Conservation (phyloP, 2,113 vertebrate species). For the Verasper variegatus region DNA sequence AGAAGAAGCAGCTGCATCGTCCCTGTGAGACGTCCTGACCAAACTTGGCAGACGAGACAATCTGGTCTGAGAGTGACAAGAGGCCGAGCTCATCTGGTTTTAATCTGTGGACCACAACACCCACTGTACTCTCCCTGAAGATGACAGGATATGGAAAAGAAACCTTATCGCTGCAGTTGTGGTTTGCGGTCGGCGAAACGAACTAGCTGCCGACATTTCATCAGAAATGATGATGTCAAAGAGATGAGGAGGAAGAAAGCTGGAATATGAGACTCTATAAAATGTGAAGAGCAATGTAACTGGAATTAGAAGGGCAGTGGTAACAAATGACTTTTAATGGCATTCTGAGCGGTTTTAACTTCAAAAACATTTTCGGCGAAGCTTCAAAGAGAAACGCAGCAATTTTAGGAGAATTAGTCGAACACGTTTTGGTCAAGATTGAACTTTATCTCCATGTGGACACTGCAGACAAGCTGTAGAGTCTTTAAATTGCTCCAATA, state of each 20-base stretch:
- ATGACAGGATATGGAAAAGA: constrained; percentile 14
- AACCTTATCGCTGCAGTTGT: neutral
- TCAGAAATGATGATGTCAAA: neutral
- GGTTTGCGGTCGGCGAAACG: neutral
- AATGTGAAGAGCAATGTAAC: neutral
- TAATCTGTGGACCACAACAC: neutral
- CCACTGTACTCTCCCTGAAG: neutral
- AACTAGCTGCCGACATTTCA: constrained; percentile 9
- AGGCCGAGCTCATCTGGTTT: constrained; percentile 8
- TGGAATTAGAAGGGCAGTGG: neutral
- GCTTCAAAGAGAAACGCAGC: constrained; percentile 1
- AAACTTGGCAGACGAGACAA: neutral
- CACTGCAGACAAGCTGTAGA: constrained; percentile 10
- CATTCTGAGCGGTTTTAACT: neutral
- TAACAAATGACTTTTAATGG: neutral
- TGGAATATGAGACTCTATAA: neutral
- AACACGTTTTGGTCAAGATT: constrained; percentile 9
- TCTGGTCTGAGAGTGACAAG: neutral
- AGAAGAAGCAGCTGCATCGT: neutral
- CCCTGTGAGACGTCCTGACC: neutral
- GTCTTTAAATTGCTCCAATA: constrained; percentile 41
- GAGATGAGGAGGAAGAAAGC: neutral
- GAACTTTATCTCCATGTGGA: constrained; percentile 33
- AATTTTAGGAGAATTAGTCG: constrained; percentile 5
- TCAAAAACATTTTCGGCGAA: neutral